phyloP scores from a whole-genome alignment of 1,140 invertebrate genomes.

The Conus ventricosus region DNA sequence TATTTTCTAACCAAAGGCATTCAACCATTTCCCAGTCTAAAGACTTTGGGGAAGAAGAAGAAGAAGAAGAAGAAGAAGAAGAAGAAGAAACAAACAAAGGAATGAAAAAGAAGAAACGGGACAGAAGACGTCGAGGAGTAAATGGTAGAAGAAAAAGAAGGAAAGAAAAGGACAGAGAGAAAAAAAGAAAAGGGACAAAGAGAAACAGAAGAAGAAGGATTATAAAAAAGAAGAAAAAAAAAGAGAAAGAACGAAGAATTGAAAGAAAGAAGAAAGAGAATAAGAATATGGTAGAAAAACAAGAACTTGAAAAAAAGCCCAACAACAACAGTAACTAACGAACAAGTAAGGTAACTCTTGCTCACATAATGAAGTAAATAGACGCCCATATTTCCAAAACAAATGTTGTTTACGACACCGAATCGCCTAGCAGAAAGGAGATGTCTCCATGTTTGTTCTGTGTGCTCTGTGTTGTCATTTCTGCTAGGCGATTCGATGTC shows the following conservation, averaged over 20 bases:
- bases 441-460: too few relatives aligned
- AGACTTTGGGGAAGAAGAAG: too few relatives aligned
- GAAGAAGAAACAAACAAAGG: neutral
- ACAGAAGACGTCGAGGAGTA: neutral
- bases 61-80: neutral
- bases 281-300: neutral
- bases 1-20: too few relatives aligned
- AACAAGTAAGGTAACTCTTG: too few relatives aligned
- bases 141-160: neutral
- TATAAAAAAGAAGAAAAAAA: neutral
- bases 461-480: too few relatives aligned
- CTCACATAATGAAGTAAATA: too few relatives aligned
- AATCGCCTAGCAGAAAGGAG: too few relatives aligned
- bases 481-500: too few relatives aligned
- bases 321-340: neutral
- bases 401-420: too few relatives aligned
- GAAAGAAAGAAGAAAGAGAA: conserved; percentile 22
- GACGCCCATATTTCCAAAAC: too few relatives aligned
- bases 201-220: neutral
- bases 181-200: conserved; percentile 14
- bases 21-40: too few relatives aligned
- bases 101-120: neutral
- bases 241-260: conserved; percentile 7
- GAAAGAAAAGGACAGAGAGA: neutral
- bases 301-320: neutral